Evolutionary conservation across 2,888 invertebrate species (phyloP), one percentile per base, ranked within the genome.

Genomic region (Galeopsomyia nigrocyanea): DNA sequence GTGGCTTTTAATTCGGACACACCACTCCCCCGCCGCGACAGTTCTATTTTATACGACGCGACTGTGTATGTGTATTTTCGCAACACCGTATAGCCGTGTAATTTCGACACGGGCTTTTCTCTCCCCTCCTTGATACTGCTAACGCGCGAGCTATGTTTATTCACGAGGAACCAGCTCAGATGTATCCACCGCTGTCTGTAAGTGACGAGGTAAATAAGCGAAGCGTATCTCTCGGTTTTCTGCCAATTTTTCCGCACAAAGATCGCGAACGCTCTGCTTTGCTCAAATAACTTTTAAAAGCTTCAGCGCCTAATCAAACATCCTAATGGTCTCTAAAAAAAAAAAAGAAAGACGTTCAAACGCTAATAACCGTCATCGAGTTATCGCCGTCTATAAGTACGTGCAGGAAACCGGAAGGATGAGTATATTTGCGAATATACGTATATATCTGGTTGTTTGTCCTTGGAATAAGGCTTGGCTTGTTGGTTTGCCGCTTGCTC

Each of bases 361-460:
- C 50, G 56, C 53, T 57, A 69, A 57, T 63, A 69, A 39, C 1
- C 39, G 13, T 39, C 16, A 69, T 9, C 53, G 21, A n/a, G 63
- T 19, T 47, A 50, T 31, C 57, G 70, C 2, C 39, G 49, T 49
- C 49, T 19, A 51, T 57, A 64, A 57, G 46, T 39, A 46, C 50
- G 57, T 51, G 31, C 46, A 46, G 55, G 65, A 71, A 66, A 71
- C 65, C 65, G 71, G 65, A 71, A 61, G 65, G 10, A 13, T 10
- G 39, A 39, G 39, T 14, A 47, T 47, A 22, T 22, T 62, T 22
- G 49, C 21, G 55, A 31, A 39, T 39, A 39, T 53, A 16, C 19
- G n/a, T 9, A 9, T 13, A 31, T 51, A 19, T 53, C 19, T 31
- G 47, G 26, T 47, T 66, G 58, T 64, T 70, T 70, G 70, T 70